Conservation (phyloP, 2,797 vertebrate species). For the Sebastes glaucus region DNA sequence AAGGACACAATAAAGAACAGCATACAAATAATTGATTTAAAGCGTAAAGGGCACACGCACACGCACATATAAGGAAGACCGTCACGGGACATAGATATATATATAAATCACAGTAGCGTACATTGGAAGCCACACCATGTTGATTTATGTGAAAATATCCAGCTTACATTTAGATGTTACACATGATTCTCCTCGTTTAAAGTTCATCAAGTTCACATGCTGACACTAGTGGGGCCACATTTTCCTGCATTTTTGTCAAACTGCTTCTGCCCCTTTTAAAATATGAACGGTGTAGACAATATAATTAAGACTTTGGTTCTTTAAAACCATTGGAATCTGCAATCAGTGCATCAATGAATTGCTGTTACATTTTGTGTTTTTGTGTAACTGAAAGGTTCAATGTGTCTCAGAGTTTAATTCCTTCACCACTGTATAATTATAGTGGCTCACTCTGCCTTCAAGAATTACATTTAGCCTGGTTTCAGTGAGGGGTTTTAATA, state of each 20-base stretch:
- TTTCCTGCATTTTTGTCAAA: not conserved
- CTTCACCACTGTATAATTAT: conserved; percentile 3
- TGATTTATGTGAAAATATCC: not conserved
- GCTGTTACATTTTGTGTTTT: not conserved
- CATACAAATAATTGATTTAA: not conserved
- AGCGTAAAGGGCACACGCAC: not conserved
- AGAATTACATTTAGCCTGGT: not conserved
- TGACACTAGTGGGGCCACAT: not conserved
- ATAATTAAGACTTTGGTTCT: not conserved
- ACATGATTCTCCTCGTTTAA: not conserved
- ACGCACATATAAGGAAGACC: not conserved
- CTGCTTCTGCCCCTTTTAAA: not conserved
- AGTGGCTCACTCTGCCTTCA: not conserved
- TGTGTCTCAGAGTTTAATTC: not conserved
- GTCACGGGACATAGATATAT: not conserved
- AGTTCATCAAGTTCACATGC: not conserved
- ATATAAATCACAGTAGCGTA: not conserved
- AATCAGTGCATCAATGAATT: not conserved
- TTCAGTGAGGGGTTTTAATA: not conserved
- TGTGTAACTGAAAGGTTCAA: not conserved
- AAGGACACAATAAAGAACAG: not conserved
- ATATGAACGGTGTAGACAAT: not conserved
- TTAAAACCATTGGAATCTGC: not conserved
- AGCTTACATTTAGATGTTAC: not conserved
- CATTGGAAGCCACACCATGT: not conserved